Evolutionary conservation across 2,113 vertebrate species (phyloP).

Genomic region (Amblyopsis rosae): DNA sequence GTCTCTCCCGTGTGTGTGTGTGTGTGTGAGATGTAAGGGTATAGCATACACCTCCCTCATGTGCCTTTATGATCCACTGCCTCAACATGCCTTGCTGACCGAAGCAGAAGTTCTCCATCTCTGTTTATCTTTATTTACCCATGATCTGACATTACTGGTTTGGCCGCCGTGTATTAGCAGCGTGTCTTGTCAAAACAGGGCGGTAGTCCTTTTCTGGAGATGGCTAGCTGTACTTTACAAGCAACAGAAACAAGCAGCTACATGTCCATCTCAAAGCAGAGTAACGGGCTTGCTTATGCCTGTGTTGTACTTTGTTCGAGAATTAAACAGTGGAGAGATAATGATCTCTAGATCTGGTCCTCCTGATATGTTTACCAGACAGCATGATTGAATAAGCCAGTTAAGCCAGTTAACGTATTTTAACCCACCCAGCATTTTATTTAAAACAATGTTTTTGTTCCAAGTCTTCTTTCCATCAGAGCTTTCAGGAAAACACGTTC

Average conservation of each 20-base stretch:
- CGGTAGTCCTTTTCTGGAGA: not conserved
- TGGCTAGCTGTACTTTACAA: not conserved
- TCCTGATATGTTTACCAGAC: not conserved
- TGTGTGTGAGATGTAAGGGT: constrained; percentile 42
- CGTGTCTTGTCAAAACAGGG: constrained; percentile 22
- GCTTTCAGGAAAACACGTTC: no score
- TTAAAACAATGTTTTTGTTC: not conserved
- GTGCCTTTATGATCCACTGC: constrained; percentile 28
- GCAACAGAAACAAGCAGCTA: not conserved
- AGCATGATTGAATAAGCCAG: constrained; percentile 8
- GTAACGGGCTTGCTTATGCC: no score
- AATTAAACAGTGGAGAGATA: constrained; percentile 12
- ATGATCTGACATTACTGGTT: not conserved
- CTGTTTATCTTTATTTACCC: no score
- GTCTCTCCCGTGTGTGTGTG: no score
- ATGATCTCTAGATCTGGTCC: no score
- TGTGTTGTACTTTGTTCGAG: constrained; percentile 4
- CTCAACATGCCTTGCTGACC: not conserved
- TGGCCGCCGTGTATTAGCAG: no score
- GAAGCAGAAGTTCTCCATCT: no score
- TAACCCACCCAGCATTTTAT: not conserved
- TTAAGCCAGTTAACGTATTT: not conserved
- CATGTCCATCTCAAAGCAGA: constrained; percentile 10
- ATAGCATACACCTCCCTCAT: constrained; percentile 26
- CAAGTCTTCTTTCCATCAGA: no score